These are phyloP conservation scores for Sakesphorus luctuosus DNA, from an alignment of 2,113 vertebrate genomes.

Conservation along the genomic window DNA sequence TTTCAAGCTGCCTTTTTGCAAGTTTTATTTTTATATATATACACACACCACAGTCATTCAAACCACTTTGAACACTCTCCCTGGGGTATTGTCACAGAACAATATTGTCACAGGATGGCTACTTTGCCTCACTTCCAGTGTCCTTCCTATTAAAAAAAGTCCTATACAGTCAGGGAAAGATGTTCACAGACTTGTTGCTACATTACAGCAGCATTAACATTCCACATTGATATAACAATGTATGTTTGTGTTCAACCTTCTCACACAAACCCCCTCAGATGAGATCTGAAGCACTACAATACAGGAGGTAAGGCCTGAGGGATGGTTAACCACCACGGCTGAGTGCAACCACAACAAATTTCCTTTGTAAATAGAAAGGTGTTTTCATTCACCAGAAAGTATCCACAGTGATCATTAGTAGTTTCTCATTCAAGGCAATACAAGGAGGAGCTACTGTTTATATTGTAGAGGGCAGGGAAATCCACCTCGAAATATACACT, in stretches of 20 bases:
- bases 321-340: background rate
- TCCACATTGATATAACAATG: background rate
- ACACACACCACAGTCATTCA: background rate
- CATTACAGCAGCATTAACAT: background rate
- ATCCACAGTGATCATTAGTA: background rate
- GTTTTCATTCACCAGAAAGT: background rate
- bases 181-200: background rate
- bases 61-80: background rate
- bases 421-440: background rate
- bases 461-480: background rate
- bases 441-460: background rate
- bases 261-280: background rate
- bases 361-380: background rate
- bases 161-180: background rate
- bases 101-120: too few species aligned
- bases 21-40: background rate
- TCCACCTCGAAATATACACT: background rate
- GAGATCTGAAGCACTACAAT: background rate
- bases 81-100: background rate
- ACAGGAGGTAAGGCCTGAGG: background rate
- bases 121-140: background rate
- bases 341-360: background rate
- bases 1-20: background rate
- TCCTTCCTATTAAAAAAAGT: background rate
- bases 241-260: accelerated